Evolutionary conservation across 2,113 vertebrate species (phyloP).

Genomic region (Tachuris rubrigastra): DNA sequence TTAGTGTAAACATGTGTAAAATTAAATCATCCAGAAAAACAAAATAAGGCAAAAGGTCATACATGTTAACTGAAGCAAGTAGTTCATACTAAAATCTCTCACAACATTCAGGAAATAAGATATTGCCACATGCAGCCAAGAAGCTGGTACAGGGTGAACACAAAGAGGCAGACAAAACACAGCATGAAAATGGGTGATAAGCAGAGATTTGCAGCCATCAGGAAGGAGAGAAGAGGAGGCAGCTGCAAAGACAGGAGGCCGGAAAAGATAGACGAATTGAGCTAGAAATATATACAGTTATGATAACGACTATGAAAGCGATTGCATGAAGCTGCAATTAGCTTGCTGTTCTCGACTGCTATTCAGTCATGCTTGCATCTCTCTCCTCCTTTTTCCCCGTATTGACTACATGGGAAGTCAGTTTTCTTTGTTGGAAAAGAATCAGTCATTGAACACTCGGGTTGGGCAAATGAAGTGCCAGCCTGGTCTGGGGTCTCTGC

Average conservation of each 20-base stretch:
- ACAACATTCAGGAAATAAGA: constrained; percentile 32
- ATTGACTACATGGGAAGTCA: not conserved
- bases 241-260: constrained; percentile 71
- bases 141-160: constrained; percentile 48
- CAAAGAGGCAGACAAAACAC: constrained; percentile 71
- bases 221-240: constrained; percentile 69
- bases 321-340: constrained; percentile 60
- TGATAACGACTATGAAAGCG: not conserved
- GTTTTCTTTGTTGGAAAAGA: constrained; percentile 6
- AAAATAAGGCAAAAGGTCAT: constrained; percentile 63
- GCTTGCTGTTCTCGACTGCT: not conserved
- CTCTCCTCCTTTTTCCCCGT: not conserved
- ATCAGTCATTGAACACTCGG: not conserved
- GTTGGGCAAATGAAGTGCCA: not conserved
- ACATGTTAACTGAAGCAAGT: constrained; percentile 25
- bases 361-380: constrained; percentile 21
- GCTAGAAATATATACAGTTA: constrained; percentile 62
- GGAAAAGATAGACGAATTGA: constrained; percentile 62
- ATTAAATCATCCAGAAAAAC: constrained; percentile 64
- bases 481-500: not conserved
- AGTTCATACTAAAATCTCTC: constrained; percentile 21
- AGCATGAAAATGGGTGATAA: constrained; percentile 74
- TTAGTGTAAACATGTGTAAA: constrained; percentile 64
- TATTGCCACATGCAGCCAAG: constrained; percentile 4
- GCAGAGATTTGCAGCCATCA: constrained; percentile 66